Conservation (phyloP, 1,140 invertebrate species). For the Caenorhabditis latens region DNA sequence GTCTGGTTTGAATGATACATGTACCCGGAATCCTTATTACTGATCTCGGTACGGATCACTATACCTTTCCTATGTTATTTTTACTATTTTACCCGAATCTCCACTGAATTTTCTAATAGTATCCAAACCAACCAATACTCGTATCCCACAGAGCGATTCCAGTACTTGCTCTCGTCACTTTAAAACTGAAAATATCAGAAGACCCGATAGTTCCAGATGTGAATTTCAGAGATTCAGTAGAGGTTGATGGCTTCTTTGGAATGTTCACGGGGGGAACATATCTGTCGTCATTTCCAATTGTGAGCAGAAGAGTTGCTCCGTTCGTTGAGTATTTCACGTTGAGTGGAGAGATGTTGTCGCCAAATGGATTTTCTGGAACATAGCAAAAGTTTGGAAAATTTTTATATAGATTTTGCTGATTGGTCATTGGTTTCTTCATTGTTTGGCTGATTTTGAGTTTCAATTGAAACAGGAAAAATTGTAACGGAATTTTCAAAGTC, state of each 20-base stretch:
- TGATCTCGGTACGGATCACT: too few species aligned
- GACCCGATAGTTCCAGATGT: conserved; percentile 52
- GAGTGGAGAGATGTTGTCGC: conserved; percentile 24
- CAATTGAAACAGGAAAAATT: too few species aligned
- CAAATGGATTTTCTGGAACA: conserved; percentile 15
- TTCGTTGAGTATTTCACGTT: conserved; percentile 16
- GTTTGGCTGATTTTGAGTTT: too few species aligned
- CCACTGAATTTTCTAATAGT: too few species aligned
- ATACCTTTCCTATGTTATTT: too few species aligned
- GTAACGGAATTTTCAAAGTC: too few species aligned
- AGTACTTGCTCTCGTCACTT: conserved; percentile 65
- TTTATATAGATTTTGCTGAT: too few species aligned
- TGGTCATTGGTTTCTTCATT: too few species aligned
- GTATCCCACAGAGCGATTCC: conserved; percentile 68
- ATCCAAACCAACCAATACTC: conserved; percentile 67
- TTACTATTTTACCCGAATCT: too few species aligned
- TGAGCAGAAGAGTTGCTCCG: conserved; percentile 39
- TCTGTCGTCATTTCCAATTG: conserved; percentile 32
- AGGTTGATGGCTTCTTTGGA: conserved; percentile 52
- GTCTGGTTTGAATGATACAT: conserved; percentile 43
- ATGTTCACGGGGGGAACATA: conserved; percentile 67
- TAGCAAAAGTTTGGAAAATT: background rate
- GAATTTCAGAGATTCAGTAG: conserved; percentile 58
- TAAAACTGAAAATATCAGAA: conserved; percentile 69
- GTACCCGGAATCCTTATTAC: background rate